phyloP scores from a whole-genome alignment of 2,113 vertebrate genomes.

The Indicator indicator region DNA sequence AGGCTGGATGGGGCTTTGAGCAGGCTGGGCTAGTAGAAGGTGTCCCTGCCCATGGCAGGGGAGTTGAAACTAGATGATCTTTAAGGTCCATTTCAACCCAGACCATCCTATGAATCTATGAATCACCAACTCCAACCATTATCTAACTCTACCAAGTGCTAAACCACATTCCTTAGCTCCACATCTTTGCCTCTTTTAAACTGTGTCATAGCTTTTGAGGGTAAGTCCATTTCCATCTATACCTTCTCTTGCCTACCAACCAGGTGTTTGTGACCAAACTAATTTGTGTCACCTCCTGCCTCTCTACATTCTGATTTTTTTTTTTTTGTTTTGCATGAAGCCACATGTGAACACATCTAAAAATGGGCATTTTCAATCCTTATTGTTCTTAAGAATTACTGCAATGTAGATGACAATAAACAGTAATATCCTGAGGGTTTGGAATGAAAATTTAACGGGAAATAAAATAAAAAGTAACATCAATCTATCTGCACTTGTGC shows the following conservation, averaged over 20 bases:
- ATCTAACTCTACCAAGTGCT: too few relatives aligned
- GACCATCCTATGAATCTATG: too few relatives aligned
- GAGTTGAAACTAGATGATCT: too few relatives aligned
- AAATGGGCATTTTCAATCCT: background rate
- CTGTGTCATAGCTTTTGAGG: background rate
- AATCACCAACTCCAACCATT: too few relatives aligned
- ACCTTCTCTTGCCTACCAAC: background rate
- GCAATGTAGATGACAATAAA: background rate
- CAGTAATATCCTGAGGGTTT: background rate
- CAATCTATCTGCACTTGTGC: background rate
- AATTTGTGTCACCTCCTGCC: background rate
- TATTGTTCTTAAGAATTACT: background rate
- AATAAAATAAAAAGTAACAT: background rate
- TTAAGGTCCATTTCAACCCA: too few relatives aligned
- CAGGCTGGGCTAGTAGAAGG: too few relatives aligned
- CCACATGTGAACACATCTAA: fast-evolving
- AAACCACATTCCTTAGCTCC: too few relatives aligned
- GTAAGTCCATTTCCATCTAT: background rate
- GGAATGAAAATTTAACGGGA: background rate
- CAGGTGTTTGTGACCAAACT: background rate
- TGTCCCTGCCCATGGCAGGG: too few relatives aligned
- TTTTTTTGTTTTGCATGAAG: background rate
- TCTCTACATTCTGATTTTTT: background rate
- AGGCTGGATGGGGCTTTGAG: too few relatives aligned
- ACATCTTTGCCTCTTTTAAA: too few relatives aligned